These are phyloP conservation scores for Vanessa atalanta DNA, from an alignment of 1,140 invertebrate species.

Conservation along the genomic window DNA sequence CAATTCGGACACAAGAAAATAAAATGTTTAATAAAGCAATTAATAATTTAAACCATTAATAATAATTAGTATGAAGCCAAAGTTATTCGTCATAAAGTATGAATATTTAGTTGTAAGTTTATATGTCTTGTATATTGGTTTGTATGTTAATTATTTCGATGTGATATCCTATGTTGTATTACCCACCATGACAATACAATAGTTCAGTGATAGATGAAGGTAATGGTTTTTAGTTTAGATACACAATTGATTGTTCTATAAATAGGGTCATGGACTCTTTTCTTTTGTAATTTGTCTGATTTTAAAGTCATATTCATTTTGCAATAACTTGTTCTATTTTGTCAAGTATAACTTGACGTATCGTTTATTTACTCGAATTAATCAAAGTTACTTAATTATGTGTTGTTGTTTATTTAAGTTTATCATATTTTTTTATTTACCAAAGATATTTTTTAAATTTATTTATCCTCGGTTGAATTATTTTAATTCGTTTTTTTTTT, in stretches of 20 bases:
- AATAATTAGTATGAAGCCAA: background rate
- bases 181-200: background rate
- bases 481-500: background rate
- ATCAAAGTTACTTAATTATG: background rate
- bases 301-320: background rate
- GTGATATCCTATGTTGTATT: background rate
- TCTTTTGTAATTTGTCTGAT: background rate
- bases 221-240: background rate
- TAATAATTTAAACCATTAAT: background rate
- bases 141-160: background rate
- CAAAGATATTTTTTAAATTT: background rate
- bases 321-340: background rate
- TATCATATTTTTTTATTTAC: background rate
- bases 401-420: background rate
- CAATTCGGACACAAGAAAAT: too few species aligned
- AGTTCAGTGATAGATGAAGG: background rate
- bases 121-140: background rate
- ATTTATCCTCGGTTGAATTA: background rate
- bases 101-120: background rate
- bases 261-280: background rate
- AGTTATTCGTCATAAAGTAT: too few species aligned
- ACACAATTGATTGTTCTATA: background rate
- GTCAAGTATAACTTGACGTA: background rate
- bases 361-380: background rate
- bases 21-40: background rate